Evolutionary conservation across 2,113 vertebrate species (phyloP), one percentile per base, ranked within the genome.

Genomic region (Leptosomus discolor): DNA sequence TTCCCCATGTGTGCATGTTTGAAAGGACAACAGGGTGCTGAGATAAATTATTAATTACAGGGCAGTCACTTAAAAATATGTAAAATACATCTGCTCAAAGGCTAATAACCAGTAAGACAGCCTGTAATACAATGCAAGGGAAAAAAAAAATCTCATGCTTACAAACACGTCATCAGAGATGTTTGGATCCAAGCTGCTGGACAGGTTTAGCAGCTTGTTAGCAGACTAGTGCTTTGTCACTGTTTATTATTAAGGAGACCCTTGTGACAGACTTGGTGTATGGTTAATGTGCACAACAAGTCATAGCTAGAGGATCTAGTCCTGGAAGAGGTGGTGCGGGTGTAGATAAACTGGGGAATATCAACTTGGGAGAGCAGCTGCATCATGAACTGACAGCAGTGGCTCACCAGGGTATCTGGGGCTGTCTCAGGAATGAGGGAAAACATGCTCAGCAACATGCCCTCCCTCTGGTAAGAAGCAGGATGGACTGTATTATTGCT

Each of bases 391-490:
- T 19, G 18, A 22, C 57, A 37, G 16, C 37, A 58, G 46, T 61
- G n/a, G 36, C 20, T 69, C 41, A 50, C 16, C 8, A 32, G 37
- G 16, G 4, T 50, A 14, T 26, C 36, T 26, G 30, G 8, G 8
- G 20, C 48, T 43, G 20, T 26, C 29, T 46, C 48, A 60, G 43
- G 71, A 83, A 63, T 10, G 12, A 43, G 23, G 24, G 5, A 68
- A 56, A 15, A 27, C 29, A 4, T 3, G 15, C 63, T 26, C 0
- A 0, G 63, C 67, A 91, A 24, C 20, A 17, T 23, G 12, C 2
- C 11, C 9, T 32, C 53, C 22, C 26, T 69, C 30, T 43, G 32
- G 5, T 2, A 64, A 36, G 39, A 57, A 56, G 23, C 26, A 46
- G 36, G 29, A 24, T 13, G 26, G 36, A 48, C 23, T 14, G 34